Conservation (phyloP, 2,888 invertebrate species). For the Leucoma salicis region DNA sequence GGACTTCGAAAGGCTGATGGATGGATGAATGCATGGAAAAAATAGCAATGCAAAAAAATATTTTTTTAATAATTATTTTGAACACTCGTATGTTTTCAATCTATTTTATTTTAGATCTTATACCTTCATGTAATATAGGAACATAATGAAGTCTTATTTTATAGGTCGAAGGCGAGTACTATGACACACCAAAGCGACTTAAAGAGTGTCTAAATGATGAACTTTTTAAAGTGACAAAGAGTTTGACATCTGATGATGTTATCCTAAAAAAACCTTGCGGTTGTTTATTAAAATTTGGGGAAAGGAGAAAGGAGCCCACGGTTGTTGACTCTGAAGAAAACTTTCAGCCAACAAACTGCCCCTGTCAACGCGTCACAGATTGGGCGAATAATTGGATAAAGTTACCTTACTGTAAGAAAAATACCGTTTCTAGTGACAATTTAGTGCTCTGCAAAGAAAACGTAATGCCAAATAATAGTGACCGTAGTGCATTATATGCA, state of each 20-base stretch:
- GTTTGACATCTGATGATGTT: conserved; percentile 78
- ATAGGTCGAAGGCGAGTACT: conserved; percentile 82
- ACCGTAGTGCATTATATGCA: conserved; percentile 84
- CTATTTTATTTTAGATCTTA: too few species aligned
- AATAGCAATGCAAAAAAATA: too few species aligned
- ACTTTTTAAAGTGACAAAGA: conserved; percentile 69
- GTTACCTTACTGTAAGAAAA: conserved; percentile 81
- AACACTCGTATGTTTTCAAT: too few species aligned
- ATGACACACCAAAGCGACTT: conserved; percentile 88
- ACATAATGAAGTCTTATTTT: conserved; percentile 1
- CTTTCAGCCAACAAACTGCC: conserved; percentile 67
- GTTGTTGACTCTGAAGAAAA: conserved; percentile 63
- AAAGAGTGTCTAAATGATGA: conserved; percentile 85
- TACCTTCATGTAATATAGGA: too few species aligned
- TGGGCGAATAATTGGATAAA: conserved; percentile 85
- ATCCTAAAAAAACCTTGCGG: conserved; percentile 87
- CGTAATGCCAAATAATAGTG: conserved; percentile 55
- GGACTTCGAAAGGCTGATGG: too few species aligned
- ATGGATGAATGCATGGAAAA: too few species aligned
- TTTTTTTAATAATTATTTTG: too few species aligned
- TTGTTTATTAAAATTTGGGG: conserved; percentile 82
- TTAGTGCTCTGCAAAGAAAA: conserved; percentile 79
- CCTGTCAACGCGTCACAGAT: conserved; percentile 84
- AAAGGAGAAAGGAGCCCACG: conserved; percentile 53
- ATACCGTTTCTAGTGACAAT: conserved; percentile 43